These are phyloP conservation scores for Coracias cyanogaster DNA, from an alignment of 2,797 vertebrate species.

Conservation along the genomic window DNA sequence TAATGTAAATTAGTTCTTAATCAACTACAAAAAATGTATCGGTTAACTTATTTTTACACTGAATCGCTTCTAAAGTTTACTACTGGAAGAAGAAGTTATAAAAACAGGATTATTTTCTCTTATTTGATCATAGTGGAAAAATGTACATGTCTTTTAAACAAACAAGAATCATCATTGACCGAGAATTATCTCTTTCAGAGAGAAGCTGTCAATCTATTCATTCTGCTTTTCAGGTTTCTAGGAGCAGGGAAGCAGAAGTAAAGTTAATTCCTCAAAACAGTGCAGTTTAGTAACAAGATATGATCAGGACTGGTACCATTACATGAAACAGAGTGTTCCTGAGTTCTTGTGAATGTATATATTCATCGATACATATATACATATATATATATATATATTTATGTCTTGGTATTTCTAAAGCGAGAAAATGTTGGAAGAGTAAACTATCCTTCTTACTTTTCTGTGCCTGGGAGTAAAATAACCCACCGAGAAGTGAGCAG, in stretches of 20 bases:
- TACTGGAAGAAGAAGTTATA: not conserved
- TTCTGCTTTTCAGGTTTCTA: not conserved
- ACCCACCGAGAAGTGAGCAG: not conserved
- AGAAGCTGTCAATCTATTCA: not conserved
- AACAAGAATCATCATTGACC: not conserved
- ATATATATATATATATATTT: no score
- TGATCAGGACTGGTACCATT: not conserved
- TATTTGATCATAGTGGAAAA: not conserved
- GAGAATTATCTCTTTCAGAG: not conserved
- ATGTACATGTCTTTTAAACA: not conserved
- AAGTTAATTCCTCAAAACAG: not conserved
- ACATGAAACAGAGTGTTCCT: not conserved
- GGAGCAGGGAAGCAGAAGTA: not conserved
- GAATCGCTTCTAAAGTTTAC: not conserved
- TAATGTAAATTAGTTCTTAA: not conserved
- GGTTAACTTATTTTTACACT: not conserved
- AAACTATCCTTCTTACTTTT: not conserved
- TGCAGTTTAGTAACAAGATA: not conserved
- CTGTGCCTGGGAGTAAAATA: not conserved
- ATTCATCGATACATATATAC: not conserved
- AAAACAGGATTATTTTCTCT: not conserved
- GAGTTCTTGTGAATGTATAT: not conserved
- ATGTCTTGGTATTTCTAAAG: not conserved
- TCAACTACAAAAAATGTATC: not conserved
- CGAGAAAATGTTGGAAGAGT: not conserved